Conservation (phyloP, 2,113 vertebrate genomes). For the Pelodiscus sinensis region DNA sequence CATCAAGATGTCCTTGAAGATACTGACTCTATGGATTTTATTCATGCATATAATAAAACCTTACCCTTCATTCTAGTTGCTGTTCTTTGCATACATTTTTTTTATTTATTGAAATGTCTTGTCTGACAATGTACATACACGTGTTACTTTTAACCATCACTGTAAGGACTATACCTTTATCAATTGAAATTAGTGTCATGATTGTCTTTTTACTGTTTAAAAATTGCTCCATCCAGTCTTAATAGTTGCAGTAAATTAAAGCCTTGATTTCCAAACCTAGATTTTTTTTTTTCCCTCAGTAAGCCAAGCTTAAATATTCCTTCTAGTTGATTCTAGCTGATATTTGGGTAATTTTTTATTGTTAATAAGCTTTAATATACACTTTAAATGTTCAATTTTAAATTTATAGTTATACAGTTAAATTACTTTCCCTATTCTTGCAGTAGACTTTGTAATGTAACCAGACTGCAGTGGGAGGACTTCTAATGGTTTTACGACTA, state of each 20-base stretch:
- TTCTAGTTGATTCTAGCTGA: neutral
- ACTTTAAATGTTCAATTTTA: neutral
- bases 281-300: neutral
- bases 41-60: neutral
- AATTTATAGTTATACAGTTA: neutral
- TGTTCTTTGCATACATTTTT: neutral
- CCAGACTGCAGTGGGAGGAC: neutral
- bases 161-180: neutral
- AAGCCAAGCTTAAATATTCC: neutral
- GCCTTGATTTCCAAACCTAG: neutral
- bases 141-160: neutral
- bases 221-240: neutral
- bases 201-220: neutral
- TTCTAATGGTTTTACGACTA: neutral
- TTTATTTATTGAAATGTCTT: neutral
- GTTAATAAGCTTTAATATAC: neutral
- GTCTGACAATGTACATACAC: neutral
- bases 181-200: neutral
- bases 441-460: neutral
- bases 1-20: constrained; percentile 2
- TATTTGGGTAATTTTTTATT: neutral
- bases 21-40: constrained; percentile 8
- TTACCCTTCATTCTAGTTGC: neutral
- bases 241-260: neutral
- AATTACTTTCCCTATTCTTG: neutral